Conservation (phyloP, 2,113 vertebrate species). For the Piprites chloris region DNA sequence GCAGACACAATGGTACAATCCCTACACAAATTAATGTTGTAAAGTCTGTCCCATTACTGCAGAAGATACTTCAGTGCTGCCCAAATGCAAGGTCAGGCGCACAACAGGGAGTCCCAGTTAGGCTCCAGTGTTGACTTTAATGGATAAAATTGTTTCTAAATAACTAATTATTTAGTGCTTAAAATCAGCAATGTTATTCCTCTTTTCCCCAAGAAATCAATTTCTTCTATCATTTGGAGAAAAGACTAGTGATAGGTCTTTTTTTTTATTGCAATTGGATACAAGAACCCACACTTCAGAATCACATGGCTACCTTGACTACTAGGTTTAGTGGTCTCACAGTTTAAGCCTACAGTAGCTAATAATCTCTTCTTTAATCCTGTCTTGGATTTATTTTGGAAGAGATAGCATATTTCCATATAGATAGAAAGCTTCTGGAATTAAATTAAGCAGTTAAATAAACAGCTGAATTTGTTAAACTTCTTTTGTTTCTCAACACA, state of each 20-base stretch:
- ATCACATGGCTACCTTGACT: slow-evolving; percentile 33
- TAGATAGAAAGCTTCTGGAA: slow-evolving; percentile 66
- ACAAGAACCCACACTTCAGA: not conserved
- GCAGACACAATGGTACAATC: fast-evolving
- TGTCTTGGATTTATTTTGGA: slow-evolving; percentile 62
- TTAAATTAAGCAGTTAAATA: slow-evolving; percentile 71
- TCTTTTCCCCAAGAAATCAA: not conserved
- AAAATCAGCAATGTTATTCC: not conserved
- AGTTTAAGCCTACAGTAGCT: slow-evolving; percentile 38
- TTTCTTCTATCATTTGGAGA: slow-evolving; percentile 61
- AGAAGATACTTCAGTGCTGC: not conserved
- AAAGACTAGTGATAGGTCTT: slow-evolving; percentile 54
- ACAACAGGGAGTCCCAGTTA: not conserved
- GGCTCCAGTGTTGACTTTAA: not conserved
- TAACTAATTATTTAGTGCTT: not conserved
- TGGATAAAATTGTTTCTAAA: not conserved
- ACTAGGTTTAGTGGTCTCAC: slow-evolving; percentile 1
- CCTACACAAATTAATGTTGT: fast-evolving
- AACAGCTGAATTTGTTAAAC: slow-evolving; percentile 74
- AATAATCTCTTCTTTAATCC: slow-evolving; percentile 63
- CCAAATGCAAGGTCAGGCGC: not conserved
- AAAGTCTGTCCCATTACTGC: not conserved
- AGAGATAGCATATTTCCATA: slow-evolving; percentile 72
- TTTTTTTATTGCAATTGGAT: not conserved
- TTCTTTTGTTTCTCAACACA: slow-evolving; percentile 87